Base-by-base conservation (phyloP, 1,140 invertebrate genomes). In the Asobara japonica region DNA sequence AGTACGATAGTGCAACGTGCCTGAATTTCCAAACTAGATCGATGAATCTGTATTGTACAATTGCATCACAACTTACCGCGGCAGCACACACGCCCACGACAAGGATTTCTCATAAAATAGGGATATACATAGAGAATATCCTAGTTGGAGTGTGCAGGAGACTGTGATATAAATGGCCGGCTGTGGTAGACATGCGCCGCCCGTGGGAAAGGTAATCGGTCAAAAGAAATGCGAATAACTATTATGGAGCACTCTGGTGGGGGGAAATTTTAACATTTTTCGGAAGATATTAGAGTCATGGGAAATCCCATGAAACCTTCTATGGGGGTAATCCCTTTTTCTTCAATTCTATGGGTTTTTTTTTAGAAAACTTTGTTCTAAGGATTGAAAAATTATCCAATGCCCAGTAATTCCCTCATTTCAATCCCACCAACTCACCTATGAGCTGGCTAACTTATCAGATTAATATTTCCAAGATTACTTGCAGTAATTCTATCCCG, bases 181-280 rank as follows among this genome's bases (percentile, higher is more conserved):
- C 69, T 38, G 60, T 73, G 76, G 66, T 73, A 69, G 41, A 69
- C 76, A 76, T 64, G 70, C 78, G 73, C 77, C 68, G 77, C 77
- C n/a, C 82, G 82, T 82, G 80, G 82, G 81, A 84, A 84, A 84
- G 78, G 78, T 80, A 81, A 84, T 84, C 80, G 80, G 80, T 81
- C 79, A 80, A 78, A 83, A 81, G 80, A 81, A 80, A 82, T 82
- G 77, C 77, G 78, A n/a, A n/a, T n/a, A n/a, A n/a, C n/a, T n/a
- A n/a, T n/a, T n/a, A n/a, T n/a, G n/a, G n/a, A n/a, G n/a, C n/a
- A n/a, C n/a, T n/a, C n/a, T n/a, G n/a, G n/a, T n/a, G n/a, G n/a
- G n/a, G n/a, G n/a, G n/a, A n/a, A n/a, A n/a, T n/a, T n/a, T n/a
- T n/a, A n/a, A n/a, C n/a, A n/a, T n/a, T n/a, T n/a, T n/a, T n/a